Evolutionary conservation across 2,113 vertebrate genomes (phyloP), one percentile per base, ranked within the genome.

Genomic region (Grammomys surdaster): DNA sequence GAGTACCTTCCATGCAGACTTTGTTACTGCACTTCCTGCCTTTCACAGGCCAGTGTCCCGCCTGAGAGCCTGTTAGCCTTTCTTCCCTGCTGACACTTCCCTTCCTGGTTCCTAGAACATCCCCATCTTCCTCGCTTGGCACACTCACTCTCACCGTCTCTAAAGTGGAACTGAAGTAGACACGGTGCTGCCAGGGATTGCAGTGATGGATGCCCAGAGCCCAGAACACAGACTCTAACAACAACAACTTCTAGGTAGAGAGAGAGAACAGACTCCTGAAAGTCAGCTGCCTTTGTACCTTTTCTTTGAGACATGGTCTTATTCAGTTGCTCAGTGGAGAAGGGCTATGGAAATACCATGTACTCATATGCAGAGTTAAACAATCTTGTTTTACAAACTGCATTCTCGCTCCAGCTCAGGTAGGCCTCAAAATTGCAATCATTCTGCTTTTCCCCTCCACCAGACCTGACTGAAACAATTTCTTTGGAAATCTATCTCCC

Each of bases 41-140:
- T 43, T 7, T 40, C 91, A 94, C 63, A 12, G 58, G 31, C n/a
- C 43, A 51, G 22, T 9, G 46, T 48, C 36, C 43, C 48, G 75
- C 13, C 3, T 58, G 46, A 88, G 51, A 87, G 22, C 63, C 28
- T 70, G 33, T 80, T 69, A 7, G 6, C 20, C 40, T 46, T 19
- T 43, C 48, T 90, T 67, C 69, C 0, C 1, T 78, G 70, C 12
- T 95, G 78, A 70, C 4, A 46, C 16, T 36, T 88, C 85, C 46
- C 63, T 96, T 95, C 54, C 84, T 80, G 86, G 72, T 77, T 76
- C 70, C 77, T 88, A 63, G 60, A 67, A 65, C 54, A 8, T 85
- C 67, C 40, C 5, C 5, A 40, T 82, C 43, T 43, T 91, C 84
- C 43, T 90, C 70, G 46, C 26, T 56, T 75, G 16, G 31, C 56